These are phyloP conservation scores for Eretmocerus hayati DNA, from an alignment of 2,888 invertebrate species.

Conservation along the genomic window DNA sequence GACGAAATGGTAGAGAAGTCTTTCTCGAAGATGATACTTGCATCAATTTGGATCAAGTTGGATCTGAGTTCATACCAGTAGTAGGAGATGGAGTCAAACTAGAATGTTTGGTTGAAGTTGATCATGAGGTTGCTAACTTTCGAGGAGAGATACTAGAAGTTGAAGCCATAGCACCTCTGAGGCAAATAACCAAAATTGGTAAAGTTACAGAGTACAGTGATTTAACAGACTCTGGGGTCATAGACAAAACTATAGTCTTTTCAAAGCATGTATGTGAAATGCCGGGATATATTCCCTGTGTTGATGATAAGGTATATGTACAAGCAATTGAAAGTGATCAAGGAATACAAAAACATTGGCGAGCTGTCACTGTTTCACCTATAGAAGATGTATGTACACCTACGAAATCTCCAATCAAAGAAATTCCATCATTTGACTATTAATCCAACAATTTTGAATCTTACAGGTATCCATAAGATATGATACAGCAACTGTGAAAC, in stretches of 20 bases:
- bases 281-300: constrained; percentile 50
- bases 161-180: constrained; percentile 54
- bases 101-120: constrained; percentile 56
- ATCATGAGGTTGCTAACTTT: constrained; percentile 51
- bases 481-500: constrained; percentile 9
- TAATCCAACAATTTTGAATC: background rate
- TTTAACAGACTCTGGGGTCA: constrained; percentile 46
- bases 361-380: constrained; percentile 52
- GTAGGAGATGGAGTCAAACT: constrained; percentile 65
- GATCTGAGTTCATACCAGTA: constrained; percentile 59
- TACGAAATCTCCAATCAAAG: background rate
- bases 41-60: constrained; percentile 57
- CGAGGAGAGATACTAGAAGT: constrained; percentile 58
- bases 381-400: constrained; percentile 23
- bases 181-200: constrained; percentile 53
- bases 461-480: constrained; percentile 8
- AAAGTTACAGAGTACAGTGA: constrained; percentile 47
- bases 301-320: constrained; percentile 58
- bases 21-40: constrained; percentile 52
- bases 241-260: constrained; percentile 58
- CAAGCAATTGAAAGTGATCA: constrained; percentile 71
- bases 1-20: constrained; percentile 42
- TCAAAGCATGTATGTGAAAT: constrained; percentile 50
- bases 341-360: constrained; percentile 52
- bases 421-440: background rate